Evolutionary conservation across 2,888 invertebrate species (phyloP), one percentile per base, ranked within the genome.

Genomic region (Rhingia campestris): DNA sequence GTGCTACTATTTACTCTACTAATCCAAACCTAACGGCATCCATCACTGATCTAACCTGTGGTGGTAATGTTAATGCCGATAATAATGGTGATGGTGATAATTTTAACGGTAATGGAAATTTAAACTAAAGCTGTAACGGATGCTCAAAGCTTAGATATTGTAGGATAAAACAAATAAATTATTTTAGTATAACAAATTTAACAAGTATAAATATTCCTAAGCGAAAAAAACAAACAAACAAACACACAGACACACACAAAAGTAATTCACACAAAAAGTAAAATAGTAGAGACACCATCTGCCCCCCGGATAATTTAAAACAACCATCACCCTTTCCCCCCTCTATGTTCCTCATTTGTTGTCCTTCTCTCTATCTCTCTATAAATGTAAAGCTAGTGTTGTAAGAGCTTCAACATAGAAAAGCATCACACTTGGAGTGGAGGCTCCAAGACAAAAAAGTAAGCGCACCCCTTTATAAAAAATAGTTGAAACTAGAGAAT

Each of bases 61-160:
- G 30, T 67, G 61, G 32, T 41, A 64, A 53, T 59, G 59, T 33
- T 76, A 43, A 58, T 70, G 35, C 49, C 58, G 6, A 9, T 37
- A 61, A 59, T 72, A 72, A 64, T 69, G 84, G 72, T 86, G 75
- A 66, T 35, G 35, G 51, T 86, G 82, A 81, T 86, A 72, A 81
- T 64, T 70, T 85, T 43, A 67, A 74, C 72, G 4, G 30, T 14
- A 79, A 67, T 58, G 63, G 33, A 45, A 76, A 76, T 81, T 74
- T 86, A 67, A 86, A 86, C 51, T 66, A 73, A 69, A 89, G 90
- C 90, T 88, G 90, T 91, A 88, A 91, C 91, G 88, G 91, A 91
- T 90, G 91, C 91, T 90, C 91, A 91, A 90, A 91, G 91, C 88
- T 88, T 91, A 89, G 91, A 91, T 90, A 91, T 91, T 88, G 90